A percentile compares a stretch with the other conserved stretches of the same genome.
Evolutionary conservation across 2,888 invertebrate genomes (phyloP).

Genomic region (Leptinotarsa tumamoca): DNA sequence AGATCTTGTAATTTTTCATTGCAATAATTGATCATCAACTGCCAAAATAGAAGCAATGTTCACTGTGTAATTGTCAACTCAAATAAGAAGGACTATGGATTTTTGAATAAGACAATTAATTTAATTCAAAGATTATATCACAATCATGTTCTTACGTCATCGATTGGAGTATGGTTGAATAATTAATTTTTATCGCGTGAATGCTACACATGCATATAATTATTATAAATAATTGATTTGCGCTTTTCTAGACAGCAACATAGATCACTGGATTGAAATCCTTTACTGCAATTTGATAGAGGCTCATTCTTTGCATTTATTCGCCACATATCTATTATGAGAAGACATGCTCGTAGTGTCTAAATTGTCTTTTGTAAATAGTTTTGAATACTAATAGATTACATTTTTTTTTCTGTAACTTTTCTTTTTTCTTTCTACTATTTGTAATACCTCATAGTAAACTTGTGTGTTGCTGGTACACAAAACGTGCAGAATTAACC

Average conservation of each 20-base stretch:
- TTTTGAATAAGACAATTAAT: neutral
- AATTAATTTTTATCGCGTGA: constrained; percentile 6
- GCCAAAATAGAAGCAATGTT: neutral
- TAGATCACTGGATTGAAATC: neutral
- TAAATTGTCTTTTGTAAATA: too few relatives aligned
- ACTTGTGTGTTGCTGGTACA: too few relatives aligned
- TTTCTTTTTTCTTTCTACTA: too few relatives aligned
- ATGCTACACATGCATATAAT: neutral
- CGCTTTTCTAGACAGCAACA: neutral
- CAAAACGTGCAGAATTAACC: too few relatives aligned
- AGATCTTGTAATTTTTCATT: too few relatives aligned
- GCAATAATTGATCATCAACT: neutral
- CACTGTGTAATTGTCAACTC: neutral
- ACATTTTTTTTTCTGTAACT: too few relatives aligned
- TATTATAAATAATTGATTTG: constrained; percentile 1
- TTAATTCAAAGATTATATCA: constrained; percentile 2
- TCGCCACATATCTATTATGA: too few relatives aligned
- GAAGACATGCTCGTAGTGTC: too few relatives aligned
- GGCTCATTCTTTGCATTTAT: too few relatives aligned
- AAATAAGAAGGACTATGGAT: neutral
- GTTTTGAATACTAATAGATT: too few relatives aligned
- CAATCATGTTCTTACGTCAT: neutral
- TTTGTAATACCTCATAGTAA: too few relatives aligned
- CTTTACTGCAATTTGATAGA: neutral
- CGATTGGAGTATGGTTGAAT: neutral